Base-by-base conservation (phyloP, 2,113 vertebrate genomes). In the Telmatochromis sp. region DNA sequence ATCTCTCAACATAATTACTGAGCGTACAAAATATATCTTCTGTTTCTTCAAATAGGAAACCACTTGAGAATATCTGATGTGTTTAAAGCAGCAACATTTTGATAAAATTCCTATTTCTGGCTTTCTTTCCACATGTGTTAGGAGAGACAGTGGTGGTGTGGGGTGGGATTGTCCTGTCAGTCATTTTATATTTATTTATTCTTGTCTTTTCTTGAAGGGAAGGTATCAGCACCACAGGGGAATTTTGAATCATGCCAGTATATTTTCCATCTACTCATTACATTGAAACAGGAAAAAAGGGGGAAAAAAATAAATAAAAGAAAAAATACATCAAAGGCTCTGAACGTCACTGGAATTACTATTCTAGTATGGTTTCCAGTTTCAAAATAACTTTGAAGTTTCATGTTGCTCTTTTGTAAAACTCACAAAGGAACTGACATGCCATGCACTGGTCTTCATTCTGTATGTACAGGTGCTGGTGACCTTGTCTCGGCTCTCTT, bases 351-450 rank as follows among this genome's bases (percentile, higher is more conserved):
- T 80, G 87, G 86, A 92, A 94, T 93, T 93, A 94, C 93, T 92
- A 93, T 94, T 91, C 92, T 83, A n/a, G 89, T 89, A 79, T 89
- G 93, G 89, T 87, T 92, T 92, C 89, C 87, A 57, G 92, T 94
- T 94, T 95, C 87, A 92, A 94, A 93, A 95, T 92, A 93, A 95
- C 96, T 96, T 96, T 96, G 95, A 96, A 94, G 94, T 95, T 93
- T 80, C 68, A 57, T 93, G 92, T 89, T 94, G 47, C 85, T 93
- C 90, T 92, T 94, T 95, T 92, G 93, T 94, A 92, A 93, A 90
- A 75, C 89, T 88, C 91, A 94, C 93, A 94, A 88, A 89, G 81
- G 90, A 91, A 79, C 89, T 81, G 91, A 88, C 91, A 86, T 88
- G 57, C 73, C 47, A 3, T 15, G 87, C 2, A 51, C 85, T n/a